Evolutionary conservation across 2,888 invertebrate genomes (phyloP).

Genomic region (Volucella inanis): DNA sequence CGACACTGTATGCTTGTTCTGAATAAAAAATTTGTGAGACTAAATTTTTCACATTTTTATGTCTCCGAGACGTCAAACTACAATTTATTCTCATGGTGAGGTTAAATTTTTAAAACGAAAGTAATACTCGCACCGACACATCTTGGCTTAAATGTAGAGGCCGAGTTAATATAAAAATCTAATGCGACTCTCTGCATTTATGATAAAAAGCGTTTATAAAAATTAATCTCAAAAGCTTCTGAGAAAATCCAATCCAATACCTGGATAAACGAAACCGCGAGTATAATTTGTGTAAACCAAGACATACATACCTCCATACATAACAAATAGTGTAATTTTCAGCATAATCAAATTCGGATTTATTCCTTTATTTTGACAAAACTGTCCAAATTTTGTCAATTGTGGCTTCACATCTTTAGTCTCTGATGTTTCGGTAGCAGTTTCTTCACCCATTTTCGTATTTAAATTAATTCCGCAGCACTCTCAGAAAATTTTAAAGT

Average conservation of each 20-base stretch:
- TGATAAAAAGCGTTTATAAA: not conserved
- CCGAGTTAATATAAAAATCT: not conserved
- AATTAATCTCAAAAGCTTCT: not conserved
- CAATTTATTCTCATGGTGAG: too few relatives aligned
- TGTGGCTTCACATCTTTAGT: conserved; percentile 78
- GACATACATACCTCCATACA: conserved; percentile 88
- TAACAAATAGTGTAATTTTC: conserved; percentile 91
- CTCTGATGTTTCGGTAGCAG: conserved; percentile 77
- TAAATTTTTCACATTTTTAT: too few relatives aligned
- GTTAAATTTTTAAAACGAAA: too few relatives aligned
- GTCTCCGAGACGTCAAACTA: too few relatives aligned
- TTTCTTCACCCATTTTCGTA: conserved; percentile 81
- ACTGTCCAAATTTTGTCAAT: conserved; percentile 80
- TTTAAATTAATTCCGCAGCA: conserved; percentile 9
- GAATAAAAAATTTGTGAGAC: too few relatives aligned
- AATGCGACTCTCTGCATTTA: not conserved
- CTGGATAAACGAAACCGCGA: too few relatives aligned
- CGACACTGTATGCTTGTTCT: too few relatives aligned
- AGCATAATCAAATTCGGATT: conserved; percentile 91
- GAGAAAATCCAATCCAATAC: too few relatives aligned
- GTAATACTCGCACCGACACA: not conserved
- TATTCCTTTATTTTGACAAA: conserved; percentile 85
- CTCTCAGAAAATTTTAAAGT: conserved; percentile 29
- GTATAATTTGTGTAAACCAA: too few relatives aligned
- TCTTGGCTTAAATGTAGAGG: not conserved